Evolutionary conservation across 2,113 vertebrate genomes (phyloP).

Genomic region (Craseonycteris thonglongyai): DNA sequence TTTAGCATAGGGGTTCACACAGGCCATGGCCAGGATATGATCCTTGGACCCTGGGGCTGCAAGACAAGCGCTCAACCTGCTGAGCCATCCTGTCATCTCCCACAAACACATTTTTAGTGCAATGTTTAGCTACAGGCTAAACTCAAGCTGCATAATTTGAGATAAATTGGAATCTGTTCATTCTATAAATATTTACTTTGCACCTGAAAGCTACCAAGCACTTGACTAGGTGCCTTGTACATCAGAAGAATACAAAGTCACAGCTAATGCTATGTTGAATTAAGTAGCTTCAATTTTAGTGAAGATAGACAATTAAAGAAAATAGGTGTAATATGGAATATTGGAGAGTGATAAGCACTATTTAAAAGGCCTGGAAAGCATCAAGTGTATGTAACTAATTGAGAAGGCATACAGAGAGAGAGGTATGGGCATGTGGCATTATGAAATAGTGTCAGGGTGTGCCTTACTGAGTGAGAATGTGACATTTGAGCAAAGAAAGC

Average conservation of each 20-base stretch:
- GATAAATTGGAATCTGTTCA: neutral
- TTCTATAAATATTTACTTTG: neutral
- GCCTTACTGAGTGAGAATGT: neutral
- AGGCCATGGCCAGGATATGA: no score
- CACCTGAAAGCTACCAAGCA: neutral
- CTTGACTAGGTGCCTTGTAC: neutral
- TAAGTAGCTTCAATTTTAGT: neutral
- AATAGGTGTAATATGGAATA: neutral
- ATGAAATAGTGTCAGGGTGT: neutral
- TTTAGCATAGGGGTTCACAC: no score
- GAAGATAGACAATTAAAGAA: neutral
- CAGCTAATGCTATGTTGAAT: neutral
- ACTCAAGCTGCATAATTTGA: neutral
- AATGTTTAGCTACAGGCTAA: neutral
- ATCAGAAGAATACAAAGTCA: neutral
- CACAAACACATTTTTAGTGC: neutral
- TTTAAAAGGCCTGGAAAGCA: neutral
- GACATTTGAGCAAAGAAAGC: neutral
- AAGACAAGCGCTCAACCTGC: no score
- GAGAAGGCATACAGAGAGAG: neutral
- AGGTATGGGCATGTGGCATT: neutral
- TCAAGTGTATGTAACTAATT: neutral
- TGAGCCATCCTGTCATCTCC: no score
- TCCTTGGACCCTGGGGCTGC: no score
- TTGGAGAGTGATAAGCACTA: neutral